Conservation (phyloP, 1,140 invertebrate genomes). For the Orussus abietinus region DNA sequence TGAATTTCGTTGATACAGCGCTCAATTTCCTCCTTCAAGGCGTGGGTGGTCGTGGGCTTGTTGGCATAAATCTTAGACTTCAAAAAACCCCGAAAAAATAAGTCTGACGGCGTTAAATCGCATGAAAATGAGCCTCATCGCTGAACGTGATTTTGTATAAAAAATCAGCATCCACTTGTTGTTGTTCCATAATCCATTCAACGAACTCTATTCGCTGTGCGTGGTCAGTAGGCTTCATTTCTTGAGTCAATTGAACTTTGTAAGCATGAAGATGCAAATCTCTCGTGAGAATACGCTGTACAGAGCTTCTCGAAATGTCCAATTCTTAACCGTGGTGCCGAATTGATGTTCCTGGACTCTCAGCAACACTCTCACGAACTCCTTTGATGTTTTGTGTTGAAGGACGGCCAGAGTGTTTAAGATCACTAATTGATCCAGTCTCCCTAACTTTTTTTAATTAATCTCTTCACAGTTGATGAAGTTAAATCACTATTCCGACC, state of each 20-base stretch:
- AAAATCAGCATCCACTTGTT: constrained; percentile 25
- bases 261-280: constrained; percentile 20
- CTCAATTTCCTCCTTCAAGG: too few relatives aligned
- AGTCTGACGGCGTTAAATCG: too few relatives aligned
- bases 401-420: constrained; percentile 11
- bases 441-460: constrained; percentile 26
- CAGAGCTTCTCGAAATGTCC: constrained; percentile 27
- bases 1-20: too few relatives aligned
- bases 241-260: constrained; percentile 36
- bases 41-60: too few relatives aligned
- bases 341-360: constrained; percentile 29
- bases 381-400: constrained; percentile 20
- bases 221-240: constrained; percentile 32
- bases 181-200: constrained; percentile 28
- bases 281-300: constrained; percentile 19
- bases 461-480: constrained; percentile 29
- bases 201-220: constrained; percentile 27
- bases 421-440: constrained; percentile 17
- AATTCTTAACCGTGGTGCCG: constrained; percentile 24
- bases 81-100: too few relatives aligned
- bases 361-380: constrained; percentile 24
- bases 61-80: too few relatives aligned
- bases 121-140: too few relatives aligned
- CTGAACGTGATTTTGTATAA: constrained; percentile 23
- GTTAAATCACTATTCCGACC: constrained; percentile 24